Conservation (phyloP, 2,888 invertebrate species). For the Philopedon plagiatum region DNA sequence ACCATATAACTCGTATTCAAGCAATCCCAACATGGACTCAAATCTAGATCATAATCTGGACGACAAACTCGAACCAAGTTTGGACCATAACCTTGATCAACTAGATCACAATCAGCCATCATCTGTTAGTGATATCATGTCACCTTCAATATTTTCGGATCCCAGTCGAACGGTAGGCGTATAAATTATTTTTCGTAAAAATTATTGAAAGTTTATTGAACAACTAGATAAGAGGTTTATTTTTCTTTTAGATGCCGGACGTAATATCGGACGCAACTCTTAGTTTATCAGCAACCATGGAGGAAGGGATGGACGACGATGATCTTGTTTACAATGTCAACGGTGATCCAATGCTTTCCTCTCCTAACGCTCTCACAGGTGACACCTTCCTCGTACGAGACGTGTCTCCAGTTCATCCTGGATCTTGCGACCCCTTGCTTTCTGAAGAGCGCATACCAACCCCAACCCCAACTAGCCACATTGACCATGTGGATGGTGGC, state of each 20-base stretch:
- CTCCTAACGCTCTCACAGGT: constrained; percentile 72
- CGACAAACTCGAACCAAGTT: constrained; percentile 40
- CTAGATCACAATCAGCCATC: constrained; percentile 54
- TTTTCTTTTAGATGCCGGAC: constrained; percentile 71
- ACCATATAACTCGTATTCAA: constrained; percentile 65
- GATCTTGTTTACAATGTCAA: constrained; percentile 65
- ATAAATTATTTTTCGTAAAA: neutral
- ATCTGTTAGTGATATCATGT: constrained; percentile 60
- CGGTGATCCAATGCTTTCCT: constrained; percentile 70
- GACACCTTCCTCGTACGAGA: constrained; percentile 75
- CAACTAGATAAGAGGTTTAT: constrained; percentile 19
- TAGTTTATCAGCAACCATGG: constrained; percentile 75
- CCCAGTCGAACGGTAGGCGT: constrained; percentile 66
- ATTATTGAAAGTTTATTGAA: neutral
- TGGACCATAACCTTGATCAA: constrained; percentile 43
- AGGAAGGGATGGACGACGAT: constrained; percentile 73
- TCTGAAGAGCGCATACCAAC: constrained; percentile 67
- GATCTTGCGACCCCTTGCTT: constrained; percentile 77
- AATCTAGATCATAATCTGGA: constrained; percentile 41
- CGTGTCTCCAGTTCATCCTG: constrained; percentile 72
- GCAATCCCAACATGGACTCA: constrained; percentile 41
- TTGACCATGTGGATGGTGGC: constrained; percentile 69
- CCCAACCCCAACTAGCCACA: constrained; percentile 68
- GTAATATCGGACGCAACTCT: constrained; percentile 70
- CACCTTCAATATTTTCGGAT: constrained; percentile 65